A percentile compares a stretch with the other conserved stretches of the same genome.
phyloP scores from a whole-genome alignment of 2,113 vertebrate genomes.

The Hypanus sabinus region DNA sequence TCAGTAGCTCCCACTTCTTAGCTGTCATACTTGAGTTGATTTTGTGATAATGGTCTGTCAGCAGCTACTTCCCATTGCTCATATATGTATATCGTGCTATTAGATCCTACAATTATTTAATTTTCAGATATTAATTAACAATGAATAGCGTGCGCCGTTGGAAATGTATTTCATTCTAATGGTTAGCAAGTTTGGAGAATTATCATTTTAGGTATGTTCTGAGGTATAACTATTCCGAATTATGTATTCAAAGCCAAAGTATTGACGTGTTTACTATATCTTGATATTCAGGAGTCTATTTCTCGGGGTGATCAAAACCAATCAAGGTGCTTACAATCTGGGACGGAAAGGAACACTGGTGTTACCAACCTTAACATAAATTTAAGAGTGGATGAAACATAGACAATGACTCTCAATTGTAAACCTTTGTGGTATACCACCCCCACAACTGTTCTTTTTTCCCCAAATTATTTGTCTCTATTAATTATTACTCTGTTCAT shows the following conservation, averaged over 20 bases:
- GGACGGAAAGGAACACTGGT: background rate
- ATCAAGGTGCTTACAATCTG: background rate
- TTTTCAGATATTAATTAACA: background rate
- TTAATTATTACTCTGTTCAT: background rate
- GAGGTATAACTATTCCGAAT: background rate
- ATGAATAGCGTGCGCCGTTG: background rate
- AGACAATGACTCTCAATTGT: background rate
- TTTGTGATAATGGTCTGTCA: background rate
- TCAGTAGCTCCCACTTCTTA: background rate
- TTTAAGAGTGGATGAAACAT: conserved; percentile 33
- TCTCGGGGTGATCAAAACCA: too few relatives aligned
- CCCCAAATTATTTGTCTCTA: background rate
- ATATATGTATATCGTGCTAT: background rate
- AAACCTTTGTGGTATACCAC: background rate
- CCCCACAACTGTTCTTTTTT: background rate
- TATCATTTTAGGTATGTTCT: background rate
- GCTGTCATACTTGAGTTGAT: background rate
- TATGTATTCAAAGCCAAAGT: background rate
- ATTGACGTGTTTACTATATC: background rate
- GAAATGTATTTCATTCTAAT: background rate
- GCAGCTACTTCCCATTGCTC: background rate
- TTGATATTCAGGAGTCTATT: background rate
- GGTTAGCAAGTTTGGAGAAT: background rate
- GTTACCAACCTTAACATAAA: background rate
- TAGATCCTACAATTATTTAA: background rate